phyloP scores from a whole-genome alignment of 2,113 vertebrate species.

The Rallus limicola region DNA sequence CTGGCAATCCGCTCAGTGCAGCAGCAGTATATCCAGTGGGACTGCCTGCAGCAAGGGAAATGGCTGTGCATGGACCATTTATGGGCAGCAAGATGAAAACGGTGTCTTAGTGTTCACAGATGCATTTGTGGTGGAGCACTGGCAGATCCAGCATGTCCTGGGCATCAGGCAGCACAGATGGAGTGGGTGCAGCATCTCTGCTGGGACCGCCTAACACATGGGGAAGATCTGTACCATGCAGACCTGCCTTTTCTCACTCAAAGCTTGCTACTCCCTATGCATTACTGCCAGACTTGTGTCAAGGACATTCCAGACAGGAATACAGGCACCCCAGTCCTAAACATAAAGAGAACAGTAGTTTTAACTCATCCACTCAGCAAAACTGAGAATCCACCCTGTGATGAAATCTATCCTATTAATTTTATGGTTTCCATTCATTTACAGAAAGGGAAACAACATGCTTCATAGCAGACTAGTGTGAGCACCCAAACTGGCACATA shows the following conservation, averaged over 20 bases:
- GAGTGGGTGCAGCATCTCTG: not conserved
- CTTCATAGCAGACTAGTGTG: not conserved
- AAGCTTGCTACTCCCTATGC: fast-evolving
- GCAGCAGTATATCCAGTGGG: fast-evolving
- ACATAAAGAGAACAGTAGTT: not conserved
- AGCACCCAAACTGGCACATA: not conserved
- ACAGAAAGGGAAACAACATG: not conserved
- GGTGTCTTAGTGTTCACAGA: not conserved
- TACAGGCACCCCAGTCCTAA: not conserved
- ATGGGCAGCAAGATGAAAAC: not conserved
- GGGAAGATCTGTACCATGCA: not conserved
- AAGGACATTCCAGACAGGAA: not conserved
- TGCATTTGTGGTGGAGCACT: not conserved
- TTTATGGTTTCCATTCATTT: not conserved
- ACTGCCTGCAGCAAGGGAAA: not conserved
- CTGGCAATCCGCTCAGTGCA: fast-evolving
- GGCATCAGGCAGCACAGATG: not conserved
- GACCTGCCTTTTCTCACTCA: not conserved
- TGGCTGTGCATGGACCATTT: not conserved
- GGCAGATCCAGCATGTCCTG: not conserved
- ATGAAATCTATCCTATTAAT: not conserved
- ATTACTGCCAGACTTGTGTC: not conserved
- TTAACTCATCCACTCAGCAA: not conserved
- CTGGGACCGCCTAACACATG: not conserved
- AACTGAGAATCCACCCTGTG: not conserved